A percentile compares a stretch with the other conserved stretches of the same genome.
Conservation (phyloP, 2,888 invertebrate species). For the Mechanitis messenoides region DNA sequence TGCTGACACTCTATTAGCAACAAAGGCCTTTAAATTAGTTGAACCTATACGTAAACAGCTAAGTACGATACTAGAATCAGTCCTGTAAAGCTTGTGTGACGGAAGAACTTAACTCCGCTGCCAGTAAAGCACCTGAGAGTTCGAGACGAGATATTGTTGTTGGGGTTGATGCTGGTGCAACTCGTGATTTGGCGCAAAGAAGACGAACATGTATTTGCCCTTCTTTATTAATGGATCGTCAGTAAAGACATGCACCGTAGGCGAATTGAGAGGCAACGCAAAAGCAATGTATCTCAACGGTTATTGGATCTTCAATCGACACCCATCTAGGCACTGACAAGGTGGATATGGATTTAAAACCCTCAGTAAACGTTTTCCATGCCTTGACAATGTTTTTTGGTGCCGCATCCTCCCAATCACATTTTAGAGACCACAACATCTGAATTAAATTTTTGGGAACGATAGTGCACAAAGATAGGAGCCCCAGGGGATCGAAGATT, state of each 20-base stretch:
- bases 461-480: no score
- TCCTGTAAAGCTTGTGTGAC: constrained; percentile 3
- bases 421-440: constrained; percentile 9
- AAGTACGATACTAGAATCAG: constrained; percentile 13
- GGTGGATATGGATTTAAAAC: constrained; percentile 10
- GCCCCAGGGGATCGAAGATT: no score
- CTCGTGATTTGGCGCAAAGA: constrained; percentile 15
- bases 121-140: constrained; percentile 16
- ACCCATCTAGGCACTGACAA: constrained; percentile 9
- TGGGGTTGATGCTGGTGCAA: constrained; percentile 12
- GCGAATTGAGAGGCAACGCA: constrained; percentile 7
- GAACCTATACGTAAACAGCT: constrained; percentile 3
- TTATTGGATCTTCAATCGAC: constrained; percentile 8
- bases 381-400: constrained; percentile 7
- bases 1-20: no score
- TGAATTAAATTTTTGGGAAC: no score
- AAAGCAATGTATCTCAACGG: constrained; percentile 15
- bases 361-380: constrained; percentile 12
- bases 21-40: no score
- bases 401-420: constrained; percentile 26
- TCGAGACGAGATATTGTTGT: constrained; percentile 19
- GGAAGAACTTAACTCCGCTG: constrained; percentile 7
- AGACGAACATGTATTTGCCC: background rate
- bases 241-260: constrained; percentile 13
- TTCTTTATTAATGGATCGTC: background rate